A percentile compares a stretch with the other conserved stretches of the same genome.
Conservation (phyloP, 2,797 vertebrate species). For the Myotis findleyi region DNA sequence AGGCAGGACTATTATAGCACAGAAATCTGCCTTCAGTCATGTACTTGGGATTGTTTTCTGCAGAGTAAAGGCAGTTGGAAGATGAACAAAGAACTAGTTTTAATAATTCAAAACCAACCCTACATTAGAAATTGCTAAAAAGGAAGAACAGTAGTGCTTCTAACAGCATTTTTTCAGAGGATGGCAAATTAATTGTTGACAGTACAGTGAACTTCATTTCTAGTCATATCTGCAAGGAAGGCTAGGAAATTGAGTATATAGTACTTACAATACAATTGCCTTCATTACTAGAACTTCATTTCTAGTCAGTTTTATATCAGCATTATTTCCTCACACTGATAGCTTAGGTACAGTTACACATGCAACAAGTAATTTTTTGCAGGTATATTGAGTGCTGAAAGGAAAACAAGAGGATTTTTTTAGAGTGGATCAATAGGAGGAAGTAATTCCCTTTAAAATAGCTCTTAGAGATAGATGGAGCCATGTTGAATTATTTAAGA, state of each 20-base stretch:
- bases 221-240: neutral
- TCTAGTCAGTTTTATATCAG: neutral
- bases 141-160: neutral
- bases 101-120: neutral
- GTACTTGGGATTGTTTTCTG: neutral
- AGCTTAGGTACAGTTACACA: neutral
- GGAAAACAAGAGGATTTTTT: conserved; percentile 18
- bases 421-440: neutral
- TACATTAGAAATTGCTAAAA: neutral
- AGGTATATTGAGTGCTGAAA: neutral
- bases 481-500: neutral
- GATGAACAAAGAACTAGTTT: neutral
- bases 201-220: neutral
- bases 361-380: neutral
- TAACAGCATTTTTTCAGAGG: neutral
- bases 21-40: neutral
- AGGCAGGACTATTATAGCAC: neutral
- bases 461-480: neutral
- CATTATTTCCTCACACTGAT: neutral
- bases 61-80: neutral
- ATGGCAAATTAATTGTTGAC: neutral
- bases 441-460: conserved; percentile 1
- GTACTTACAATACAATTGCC: too few species aligned
- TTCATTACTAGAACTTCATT: neutral
- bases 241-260: too few species aligned